A percentile compares a stretch with the other conserved stretches of the same genome.
phyloP scores from a whole-genome alignment of 2,888 invertebrate species.

The Xestia ashworthii region DNA sequence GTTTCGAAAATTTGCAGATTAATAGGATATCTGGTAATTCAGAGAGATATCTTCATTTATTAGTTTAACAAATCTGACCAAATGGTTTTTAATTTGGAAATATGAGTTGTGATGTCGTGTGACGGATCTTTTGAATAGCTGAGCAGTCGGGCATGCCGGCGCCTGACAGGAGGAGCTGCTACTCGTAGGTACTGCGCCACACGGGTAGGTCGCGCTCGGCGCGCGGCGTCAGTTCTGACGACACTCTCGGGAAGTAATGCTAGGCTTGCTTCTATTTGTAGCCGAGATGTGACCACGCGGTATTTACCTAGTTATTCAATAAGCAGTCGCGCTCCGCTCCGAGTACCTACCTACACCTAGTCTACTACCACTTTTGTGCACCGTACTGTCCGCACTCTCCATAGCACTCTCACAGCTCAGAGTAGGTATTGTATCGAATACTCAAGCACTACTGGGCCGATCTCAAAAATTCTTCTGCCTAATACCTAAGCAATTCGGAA shows the following conservation, averaged over 20 bases:
- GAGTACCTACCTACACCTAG: background rate
- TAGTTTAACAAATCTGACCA: no score
- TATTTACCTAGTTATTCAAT: slow-evolving; percentile 47
- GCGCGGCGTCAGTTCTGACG: slow-evolving; percentile 21
- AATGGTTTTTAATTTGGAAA: no score
- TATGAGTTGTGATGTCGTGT: no score
- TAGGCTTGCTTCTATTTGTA: slow-evolving; percentile 35
- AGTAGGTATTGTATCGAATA: no score
- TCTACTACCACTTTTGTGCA: background rate
- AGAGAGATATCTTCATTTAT: no score
- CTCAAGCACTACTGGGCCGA: no score
- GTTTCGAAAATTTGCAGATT: no score
- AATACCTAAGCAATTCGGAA: background rate
- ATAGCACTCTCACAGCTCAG: background rate
- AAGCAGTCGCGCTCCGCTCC: slow-evolving; percentile 28
- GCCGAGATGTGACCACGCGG: slow-evolving; percentile 40
- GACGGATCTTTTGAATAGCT: no score
- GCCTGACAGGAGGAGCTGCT: background rate
- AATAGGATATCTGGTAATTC: no score
- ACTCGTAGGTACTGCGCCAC: background rate
- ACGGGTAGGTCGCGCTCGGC: background rate
- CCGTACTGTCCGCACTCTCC: background rate
- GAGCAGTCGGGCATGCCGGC: no score
- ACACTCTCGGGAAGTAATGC: slow-evolving; percentile 38
- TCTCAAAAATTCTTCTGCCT: no score